phyloP scores from a whole-genome alignment of 35 echinoderm and acorn worm genomes.

The Eucidaris tribuloides region DNA sequence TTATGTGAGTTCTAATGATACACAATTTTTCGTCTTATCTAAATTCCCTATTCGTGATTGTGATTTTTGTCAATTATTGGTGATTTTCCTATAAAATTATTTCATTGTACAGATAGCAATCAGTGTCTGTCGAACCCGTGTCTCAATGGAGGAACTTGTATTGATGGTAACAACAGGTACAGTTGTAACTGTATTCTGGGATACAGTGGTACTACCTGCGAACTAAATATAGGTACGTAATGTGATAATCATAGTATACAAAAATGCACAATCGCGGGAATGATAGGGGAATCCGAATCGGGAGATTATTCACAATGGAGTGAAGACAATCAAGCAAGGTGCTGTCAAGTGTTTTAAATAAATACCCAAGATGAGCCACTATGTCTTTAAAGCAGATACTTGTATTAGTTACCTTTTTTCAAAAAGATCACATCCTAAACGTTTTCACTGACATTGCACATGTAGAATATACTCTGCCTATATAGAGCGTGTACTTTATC shows the following conservation, averaged over 20 bases:
- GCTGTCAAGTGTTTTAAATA: background rate
- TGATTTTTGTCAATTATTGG: no score
- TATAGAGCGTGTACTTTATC: no score
- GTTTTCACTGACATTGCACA: no score
- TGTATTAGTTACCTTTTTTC: no score
- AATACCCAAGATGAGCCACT: no score
- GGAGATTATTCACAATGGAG: background rate
- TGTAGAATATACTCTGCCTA: no score
- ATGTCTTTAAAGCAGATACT: no score
- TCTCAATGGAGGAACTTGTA: constrained; percentile 39
- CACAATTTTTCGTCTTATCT: background rate
- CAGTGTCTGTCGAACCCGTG: constrained; percentile 43
- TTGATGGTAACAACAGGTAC: constrained; percentile 34
- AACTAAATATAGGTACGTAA: constrained; percentile 1
- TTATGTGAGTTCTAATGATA: background rate
- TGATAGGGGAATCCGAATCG: background rate
- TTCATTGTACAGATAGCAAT: constrained; percentile 15
- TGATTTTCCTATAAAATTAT: no score
- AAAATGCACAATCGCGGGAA: background rate
- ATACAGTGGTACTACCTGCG: constrained; percentile 41
- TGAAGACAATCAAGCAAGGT: background rate
- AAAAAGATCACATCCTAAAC: no score
- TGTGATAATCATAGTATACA: background rate
- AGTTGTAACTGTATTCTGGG: constrained; percentile 21
- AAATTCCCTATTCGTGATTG: no score